Evolutionary conservation across 2,113 vertebrate species (phyloP), one percentile per base, ranked within the genome.

Genomic region (Rhynchomys soricoides): DNA sequence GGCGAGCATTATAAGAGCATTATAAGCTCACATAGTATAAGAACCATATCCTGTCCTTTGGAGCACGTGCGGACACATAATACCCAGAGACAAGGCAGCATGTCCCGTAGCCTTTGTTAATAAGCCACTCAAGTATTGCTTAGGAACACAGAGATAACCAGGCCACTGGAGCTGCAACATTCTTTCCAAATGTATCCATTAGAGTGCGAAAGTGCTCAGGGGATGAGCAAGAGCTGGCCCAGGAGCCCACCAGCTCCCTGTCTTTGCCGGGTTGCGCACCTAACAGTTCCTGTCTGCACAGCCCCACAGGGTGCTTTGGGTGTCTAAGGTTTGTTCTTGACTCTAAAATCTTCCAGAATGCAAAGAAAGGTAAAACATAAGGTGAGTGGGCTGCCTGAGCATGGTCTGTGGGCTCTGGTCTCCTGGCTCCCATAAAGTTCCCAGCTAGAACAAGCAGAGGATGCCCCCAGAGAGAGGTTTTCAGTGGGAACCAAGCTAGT

Each of bases 211-310:
- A 57, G n/a, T 1, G 16, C 45, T 59, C 31, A 26, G 74, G 0
- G 0, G 3, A 43, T 12, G 59, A 10, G 1, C 0, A 0, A 74
- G n/a, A 13, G 21, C 11, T 52, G 40, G 10, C 64, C 40, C 19
- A 0, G 31, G 17, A 2, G 6, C 2, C n/a, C 1, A 9, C 31
- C 55, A 8, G 8, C 37, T 55, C 66, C 2, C 0, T 2, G 12
- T 66, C 24, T 55, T 4, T 40, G 12, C 13, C 19, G 48, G 15
- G 40, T 43, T 40, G 1, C 15, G 13, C 34, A 40, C 45, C 22
- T 21, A 37, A n/a, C 34, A n/a, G 34, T 11, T 55, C 77, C 45
- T 40, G 24, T 7, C 34, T n/a, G 55, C 8, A 34, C 48, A 70
- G 7, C 11, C 57, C 48, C 48, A 57, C n/a, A 13, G 16, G 21